These are phyloP conservation scores for Hippocampus kuda DNA, from an alignment of 2,797 vertebrate genomes.

Conservation along the genomic window DNA sequence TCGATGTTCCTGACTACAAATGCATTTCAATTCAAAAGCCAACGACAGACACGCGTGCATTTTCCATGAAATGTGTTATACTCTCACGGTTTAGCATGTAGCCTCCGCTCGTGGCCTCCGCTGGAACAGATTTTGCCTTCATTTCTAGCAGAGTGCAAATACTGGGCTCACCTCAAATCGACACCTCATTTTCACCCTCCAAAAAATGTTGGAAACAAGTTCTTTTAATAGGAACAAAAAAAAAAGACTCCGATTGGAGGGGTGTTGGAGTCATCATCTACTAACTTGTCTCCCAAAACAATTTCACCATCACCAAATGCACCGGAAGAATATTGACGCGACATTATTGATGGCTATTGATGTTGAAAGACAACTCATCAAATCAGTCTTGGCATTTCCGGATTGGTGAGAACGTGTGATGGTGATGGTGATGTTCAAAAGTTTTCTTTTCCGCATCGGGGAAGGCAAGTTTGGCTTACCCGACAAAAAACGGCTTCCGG, in stretches of 20 bases:
- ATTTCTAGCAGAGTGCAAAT: neutral
- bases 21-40: conserved; percentile 13
- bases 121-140: neutral
- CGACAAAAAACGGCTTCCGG: conserved; percentile 33
- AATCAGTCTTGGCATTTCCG: neutral
- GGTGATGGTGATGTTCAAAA: neutral
- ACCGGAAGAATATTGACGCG: too few species aligned
- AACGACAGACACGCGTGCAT: neutral
- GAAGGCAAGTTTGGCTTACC: conserved; percentile 6
- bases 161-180: too few species aligned
- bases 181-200: too few species aligned
- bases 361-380: neutral
- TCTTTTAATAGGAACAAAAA: too few species aligned
- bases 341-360: neutral
- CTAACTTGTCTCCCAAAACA: too few species aligned
- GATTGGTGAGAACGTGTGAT: neutral
- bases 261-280: too few species aligned
- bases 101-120: neutral
- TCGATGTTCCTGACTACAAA: conserved; percentile 3
- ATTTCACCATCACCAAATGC: too few species aligned
- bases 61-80: neutral
- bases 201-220: too few species aligned
- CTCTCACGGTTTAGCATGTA: neutral
- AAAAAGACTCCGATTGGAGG: too few species aligned
- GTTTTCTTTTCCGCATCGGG: neutral